phyloP scores from a whole-genome alignment of 1,140 invertebrate species.

The Drosophila subpulchrella region DNA sequence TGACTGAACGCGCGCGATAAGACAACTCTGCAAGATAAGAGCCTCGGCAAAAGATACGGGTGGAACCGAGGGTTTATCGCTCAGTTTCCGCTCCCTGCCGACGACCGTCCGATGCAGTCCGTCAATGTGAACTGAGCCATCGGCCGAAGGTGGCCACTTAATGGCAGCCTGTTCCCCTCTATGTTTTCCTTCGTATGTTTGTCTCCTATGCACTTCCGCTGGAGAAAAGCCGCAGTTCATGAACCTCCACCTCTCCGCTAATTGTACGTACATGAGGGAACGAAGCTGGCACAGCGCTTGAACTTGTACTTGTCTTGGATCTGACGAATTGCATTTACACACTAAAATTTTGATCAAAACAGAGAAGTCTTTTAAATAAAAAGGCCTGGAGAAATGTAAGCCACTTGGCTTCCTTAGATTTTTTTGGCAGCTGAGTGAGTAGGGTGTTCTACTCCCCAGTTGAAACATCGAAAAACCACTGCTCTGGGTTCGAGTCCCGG shows the following conservation, averaged over 20 bases:
- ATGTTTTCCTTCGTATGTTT: neutral
- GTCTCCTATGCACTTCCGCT: slow-evolving; percentile 32
- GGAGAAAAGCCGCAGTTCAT: slow-evolving; percentile 17
- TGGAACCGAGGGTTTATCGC: slow-evolving; percentile 21
- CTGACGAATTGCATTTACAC: slow-evolving; percentile 11
- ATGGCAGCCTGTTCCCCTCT: neutral
- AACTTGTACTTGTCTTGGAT: slow-evolving; percentile 1
- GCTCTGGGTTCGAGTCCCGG: too few species aligned
- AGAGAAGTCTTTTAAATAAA: slow-evolving; percentile 18
- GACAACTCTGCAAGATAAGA: slow-evolving; percentile 43
- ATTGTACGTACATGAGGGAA: slow-evolving; percentile 34
- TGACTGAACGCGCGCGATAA: slow-evolving; percentile 37
- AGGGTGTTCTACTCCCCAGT: too few species aligned
- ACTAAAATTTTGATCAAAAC: slow-evolving; percentile 47
- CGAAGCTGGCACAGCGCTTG: neutral
- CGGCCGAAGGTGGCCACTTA: slow-evolving; percentile 23
- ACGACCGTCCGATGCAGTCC: slow-evolving; percentile 35
- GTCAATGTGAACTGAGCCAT: slow-evolving; percentile 48
- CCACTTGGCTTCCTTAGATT: slow-evolving; percentile 17
- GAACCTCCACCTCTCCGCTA: slow-evolving; percentile 15
- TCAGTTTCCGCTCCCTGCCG: slow-evolving; percentile 11
- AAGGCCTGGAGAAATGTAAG: neutral
- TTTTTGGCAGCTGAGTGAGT: neutral
- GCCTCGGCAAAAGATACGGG: slow-evolving; percentile 25
- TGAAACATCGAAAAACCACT: too few species aligned